These are phyloP conservation scores for Ormyrus rosae DNA, from an alignment of 2,888 invertebrate species.

Conservation along the genomic window DNA sequence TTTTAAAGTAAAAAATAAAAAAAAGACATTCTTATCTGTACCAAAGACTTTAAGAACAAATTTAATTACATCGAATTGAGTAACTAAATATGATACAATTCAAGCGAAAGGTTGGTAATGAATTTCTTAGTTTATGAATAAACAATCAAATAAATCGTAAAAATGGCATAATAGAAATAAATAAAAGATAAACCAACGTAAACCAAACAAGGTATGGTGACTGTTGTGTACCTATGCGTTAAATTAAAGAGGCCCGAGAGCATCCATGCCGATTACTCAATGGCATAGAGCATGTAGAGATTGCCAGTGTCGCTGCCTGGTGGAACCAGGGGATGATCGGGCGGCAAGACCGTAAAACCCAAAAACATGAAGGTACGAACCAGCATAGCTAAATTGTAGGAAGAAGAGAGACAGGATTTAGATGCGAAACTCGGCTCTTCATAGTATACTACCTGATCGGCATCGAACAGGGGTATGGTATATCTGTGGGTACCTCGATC, in stretches of 20 bases:
- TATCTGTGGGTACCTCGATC: constrained; percentile 81
- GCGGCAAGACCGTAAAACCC: constrained; percentile 92
- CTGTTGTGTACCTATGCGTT: constrained; percentile 67
- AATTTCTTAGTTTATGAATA: neutral
- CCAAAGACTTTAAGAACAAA: too few species aligned
- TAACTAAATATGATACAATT: too few species aligned
- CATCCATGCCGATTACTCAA: constrained; percentile 73
- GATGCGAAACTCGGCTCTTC: constrained; percentile 54
- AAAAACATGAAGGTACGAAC: constrained; percentile 98
- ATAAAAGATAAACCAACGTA: constrained; percentile 39
- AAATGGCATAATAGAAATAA: constrained; percentile 12
- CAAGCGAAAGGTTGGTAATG: neutral
- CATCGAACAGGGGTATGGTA: constrained; percentile 57
- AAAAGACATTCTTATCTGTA: neutral
- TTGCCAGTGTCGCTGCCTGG: constrained; percentile 81
- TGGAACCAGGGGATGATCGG: constrained; percentile 87
- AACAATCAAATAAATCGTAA: neutral
- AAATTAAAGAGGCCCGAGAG: constrained; percentile 68
- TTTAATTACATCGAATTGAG: too few species aligned
- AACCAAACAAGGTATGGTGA: neutral
- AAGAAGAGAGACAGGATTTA: constrained; percentile 58
- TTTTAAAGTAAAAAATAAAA: constrained; percentile 2
- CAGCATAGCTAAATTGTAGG: constrained; percentile 81
- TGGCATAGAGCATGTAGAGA: constrained; percentile 80
- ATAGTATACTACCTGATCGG: constrained; percentile 52